Evolutionary conservation across 2,797 vertebrate species (phyloP).

Genomic region (Sebastes goodei): DNA sequence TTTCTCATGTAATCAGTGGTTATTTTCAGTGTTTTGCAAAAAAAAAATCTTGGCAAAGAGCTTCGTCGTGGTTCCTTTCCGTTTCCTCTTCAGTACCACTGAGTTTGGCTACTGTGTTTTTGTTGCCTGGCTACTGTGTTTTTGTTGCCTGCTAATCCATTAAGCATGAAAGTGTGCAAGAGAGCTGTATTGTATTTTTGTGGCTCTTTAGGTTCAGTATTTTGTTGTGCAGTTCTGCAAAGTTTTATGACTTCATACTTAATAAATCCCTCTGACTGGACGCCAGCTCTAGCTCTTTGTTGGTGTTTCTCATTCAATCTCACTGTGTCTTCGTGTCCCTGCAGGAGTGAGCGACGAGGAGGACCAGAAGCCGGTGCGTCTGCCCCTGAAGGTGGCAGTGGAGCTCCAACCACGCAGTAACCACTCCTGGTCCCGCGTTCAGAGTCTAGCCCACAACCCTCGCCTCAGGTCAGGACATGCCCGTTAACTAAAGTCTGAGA

Average conservation of each 20-base stretch:
- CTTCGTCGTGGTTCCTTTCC: background rate
- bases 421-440: constrained; percentile 95
- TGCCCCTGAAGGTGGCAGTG: constrained; percentile 94
- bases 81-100: background rate
- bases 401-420: constrained; percentile 96
- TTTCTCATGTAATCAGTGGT: background rate
- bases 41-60: background rate
- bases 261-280: background rate
- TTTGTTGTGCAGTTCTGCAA: background rate
- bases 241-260: background rate
- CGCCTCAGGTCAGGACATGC: constrained; percentile 88
- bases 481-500: background rate
- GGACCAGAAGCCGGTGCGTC: constrained; percentile 97
- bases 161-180: background rate
- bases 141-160: background rate
- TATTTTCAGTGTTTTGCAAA: background rate
- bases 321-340: background rate
- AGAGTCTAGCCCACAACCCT: constrained; percentile 98
- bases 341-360: constrained; percentile 96
- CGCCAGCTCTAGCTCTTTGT: background rate
- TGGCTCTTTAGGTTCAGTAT: background rate
- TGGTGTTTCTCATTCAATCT: background rate
- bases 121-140: background rate
- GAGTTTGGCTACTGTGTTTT: background rate
- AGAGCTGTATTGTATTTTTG: background rate